Conservation (phyloP, 30 jellyfish, hydroid and myxozoan species). For the Catostylus mosaicus region DNA sequence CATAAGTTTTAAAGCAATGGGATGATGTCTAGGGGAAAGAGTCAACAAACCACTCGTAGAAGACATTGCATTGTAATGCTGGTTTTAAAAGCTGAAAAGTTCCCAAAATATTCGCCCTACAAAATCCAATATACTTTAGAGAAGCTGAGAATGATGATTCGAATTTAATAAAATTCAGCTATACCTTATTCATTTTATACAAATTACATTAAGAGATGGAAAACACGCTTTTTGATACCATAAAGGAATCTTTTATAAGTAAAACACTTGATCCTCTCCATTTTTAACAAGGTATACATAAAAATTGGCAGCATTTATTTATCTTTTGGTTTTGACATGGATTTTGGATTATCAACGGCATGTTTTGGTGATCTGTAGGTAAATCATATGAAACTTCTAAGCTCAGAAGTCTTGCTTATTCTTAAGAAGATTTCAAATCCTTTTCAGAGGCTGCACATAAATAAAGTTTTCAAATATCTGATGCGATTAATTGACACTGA, state of each 20-base stretch:
- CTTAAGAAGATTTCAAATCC: slow-evolving; percentile 15
- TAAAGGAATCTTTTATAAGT: not conserved
- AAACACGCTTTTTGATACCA: slow-evolving; percentile 1
- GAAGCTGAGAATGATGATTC: not conserved
- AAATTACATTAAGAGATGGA: slow-evolving; percentile 2
- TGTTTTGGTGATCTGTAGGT: not conserved
- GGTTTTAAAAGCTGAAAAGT: too few relatives aligned
- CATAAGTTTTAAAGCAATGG: too few relatives aligned
- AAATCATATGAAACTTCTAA: not conserved
- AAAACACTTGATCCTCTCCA: slow-evolving; percentile 3
- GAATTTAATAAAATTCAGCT: not conserved
- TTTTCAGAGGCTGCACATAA: not conserved
- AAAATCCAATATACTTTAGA: too few relatives aligned
- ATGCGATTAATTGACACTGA: too few relatives aligned
- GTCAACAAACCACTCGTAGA: too few relatives aligned
- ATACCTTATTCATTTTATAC: not conserved
- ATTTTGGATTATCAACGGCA: not conserved
- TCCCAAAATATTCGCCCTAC: too few relatives aligned
- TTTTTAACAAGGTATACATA: not conserved
- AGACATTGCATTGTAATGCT: too few relatives aligned
- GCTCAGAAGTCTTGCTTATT: slow-evolving; percentile 8
- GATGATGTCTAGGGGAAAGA: too few relatives aligned
- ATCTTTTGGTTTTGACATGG: slow-evolving; percentile 27
- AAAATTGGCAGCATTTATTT: slow-evolving; percentile 1
- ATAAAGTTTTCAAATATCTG: too few relatives aligned